These are phyloP conservation scores for Seriola aureovittata DNA, from an alignment of 2,113 vertebrate genomes.

Conservation along the genomic window DNA sequence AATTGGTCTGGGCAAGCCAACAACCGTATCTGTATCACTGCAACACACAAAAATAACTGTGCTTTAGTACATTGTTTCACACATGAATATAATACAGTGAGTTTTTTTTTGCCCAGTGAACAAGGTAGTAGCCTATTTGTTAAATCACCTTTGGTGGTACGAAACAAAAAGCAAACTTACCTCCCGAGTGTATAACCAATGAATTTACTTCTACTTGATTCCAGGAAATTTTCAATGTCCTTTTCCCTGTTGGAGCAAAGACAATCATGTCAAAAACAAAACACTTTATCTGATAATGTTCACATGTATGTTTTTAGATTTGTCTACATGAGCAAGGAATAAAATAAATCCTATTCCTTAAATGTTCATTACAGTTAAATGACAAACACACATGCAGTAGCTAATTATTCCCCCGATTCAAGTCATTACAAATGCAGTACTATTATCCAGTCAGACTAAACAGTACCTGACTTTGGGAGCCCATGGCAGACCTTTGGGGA, in stretches of 20 bases:
- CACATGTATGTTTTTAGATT: neutral
- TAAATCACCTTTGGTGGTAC: neutral
- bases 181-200: conserved; percentile 97
- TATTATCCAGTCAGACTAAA: neutral
- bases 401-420: neutral
- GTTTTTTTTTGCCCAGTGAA: neutral
- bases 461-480: conserved; percentile 97
- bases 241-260: conserved; percentile 88
- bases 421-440: neutral
- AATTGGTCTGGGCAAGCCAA: conserved; percentile 96
- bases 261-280: conserved; percentile 19
- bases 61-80: neutral
- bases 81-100: neutral
- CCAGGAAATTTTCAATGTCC: conserved; percentile 98
- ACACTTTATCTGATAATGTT: neutral
- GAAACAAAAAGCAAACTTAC: conserved; percentile 76
- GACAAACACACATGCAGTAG: neutral
- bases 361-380: neutral
- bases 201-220: conserved; percentile 98
- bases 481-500: conserved; percentile 97
- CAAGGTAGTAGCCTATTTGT: neutral
- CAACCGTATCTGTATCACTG: conserved; percentile 96
- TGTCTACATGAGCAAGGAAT: neutral
- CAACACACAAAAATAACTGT: conserved; percentile 36
- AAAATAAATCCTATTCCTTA: neutral